Evolutionary conservation across 2,113 vertebrate genomes (phyloP), one percentile per base, ranked within the genome.

Genomic region (Pteruthius melanotis): DNA sequence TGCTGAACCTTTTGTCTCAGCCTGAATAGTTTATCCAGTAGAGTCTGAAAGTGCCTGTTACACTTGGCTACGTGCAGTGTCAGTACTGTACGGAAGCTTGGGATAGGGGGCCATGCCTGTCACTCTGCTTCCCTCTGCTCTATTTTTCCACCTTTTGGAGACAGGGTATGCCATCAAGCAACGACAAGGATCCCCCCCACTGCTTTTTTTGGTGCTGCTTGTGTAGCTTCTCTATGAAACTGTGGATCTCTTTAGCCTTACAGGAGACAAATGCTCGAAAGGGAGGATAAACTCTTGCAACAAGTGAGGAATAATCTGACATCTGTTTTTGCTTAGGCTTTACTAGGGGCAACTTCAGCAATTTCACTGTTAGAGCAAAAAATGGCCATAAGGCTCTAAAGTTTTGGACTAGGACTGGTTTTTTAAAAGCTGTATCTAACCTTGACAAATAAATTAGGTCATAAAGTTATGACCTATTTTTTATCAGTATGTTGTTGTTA

Each of bases 401-500:
- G 68, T 64, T 92, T 60, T 84, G 49, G 47, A 69, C 49, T 2
- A 7, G 47, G 50, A 56, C 4, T 0, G 7, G 18, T 74, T 90
- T 85, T 85, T 42, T 6, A 44, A 85, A 72, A 54, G 35, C 37
- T 84, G 0, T 66, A 56, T 89, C 74, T 81, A 80, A 83, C 30
- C 57, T 64, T 90, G 72, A 89, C 16, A 31, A 93, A 80, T 65
- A 94, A 50, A 89, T 92, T 39, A 66, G 64, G 50, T 95, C 61
- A 70, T 83, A 66, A 71, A 87, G 24, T 80, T 66, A 65, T 52
- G 80, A 80, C 45, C 89, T 94, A 68, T 27, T 94, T 89, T 84
- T 91, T 93, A 94, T 93, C 61, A 74, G 37, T 68, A 63, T 87
- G 82, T 96, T 95, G 88, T 79, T 53, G 24, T 85, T 91, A 56